phyloP scores from a whole-genome alignment of 2,797 vertebrate genomes.

The Squalus acanthias region DNA sequence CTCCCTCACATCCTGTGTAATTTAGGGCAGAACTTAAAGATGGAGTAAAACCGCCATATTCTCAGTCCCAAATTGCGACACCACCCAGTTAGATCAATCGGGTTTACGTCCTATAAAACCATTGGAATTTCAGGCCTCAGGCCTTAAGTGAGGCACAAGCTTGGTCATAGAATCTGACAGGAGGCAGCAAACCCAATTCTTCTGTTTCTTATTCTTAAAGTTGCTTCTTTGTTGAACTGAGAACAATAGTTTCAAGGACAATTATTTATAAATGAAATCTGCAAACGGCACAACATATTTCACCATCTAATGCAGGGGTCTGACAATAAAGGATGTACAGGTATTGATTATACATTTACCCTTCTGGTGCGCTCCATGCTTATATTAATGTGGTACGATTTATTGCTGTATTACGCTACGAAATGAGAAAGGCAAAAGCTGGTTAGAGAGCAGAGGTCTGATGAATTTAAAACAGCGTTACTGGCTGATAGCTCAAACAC shows the following conservation, averaged over 20 bases:
- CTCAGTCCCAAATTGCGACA: not conserved
- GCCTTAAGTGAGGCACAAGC: not conserved
- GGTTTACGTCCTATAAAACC: not conserved
- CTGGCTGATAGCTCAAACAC: not conserved
- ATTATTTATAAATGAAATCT: slow-evolving; percentile 6
- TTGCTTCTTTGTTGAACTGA: not conserved
- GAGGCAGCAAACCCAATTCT: not conserved
- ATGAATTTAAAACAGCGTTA: not conserved
- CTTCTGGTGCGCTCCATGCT: not conserved
- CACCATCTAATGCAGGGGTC: not conserved
- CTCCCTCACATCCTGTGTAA: not conserved
- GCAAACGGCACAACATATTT: not conserved
- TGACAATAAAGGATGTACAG: not conserved
- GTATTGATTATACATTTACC: slow-evolving; percentile 12
- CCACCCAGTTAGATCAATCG: not conserved
- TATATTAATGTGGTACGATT: not conserved
- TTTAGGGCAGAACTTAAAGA: not conserved
- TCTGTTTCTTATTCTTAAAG: not conserved
- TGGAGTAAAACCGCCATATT: not conserved
- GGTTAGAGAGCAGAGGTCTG: not conserved
- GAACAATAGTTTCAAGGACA: slow-evolving; percentile 11
- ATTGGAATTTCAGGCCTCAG: not conserved
- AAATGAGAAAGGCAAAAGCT: slow-evolving; percentile 13
- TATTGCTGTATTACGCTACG: not conserved
- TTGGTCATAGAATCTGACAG: not conserved